Evolutionary conservation across 2,888 invertebrate genomes (phyloP).

Genomic region (Leucania comma): DNA sequence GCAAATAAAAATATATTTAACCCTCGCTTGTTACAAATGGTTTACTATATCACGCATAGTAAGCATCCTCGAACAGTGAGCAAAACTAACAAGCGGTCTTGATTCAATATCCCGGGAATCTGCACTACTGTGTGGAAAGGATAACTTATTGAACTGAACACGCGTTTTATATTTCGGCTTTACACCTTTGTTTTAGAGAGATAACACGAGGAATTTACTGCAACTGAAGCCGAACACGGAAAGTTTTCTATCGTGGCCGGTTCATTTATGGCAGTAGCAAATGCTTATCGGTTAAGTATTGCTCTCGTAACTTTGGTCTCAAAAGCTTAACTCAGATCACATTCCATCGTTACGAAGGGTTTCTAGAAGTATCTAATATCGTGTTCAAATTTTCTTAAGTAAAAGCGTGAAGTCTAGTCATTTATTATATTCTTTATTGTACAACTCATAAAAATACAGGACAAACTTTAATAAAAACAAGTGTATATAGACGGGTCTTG

Average conservation of each 20-base stretch:
- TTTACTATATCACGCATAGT: conserved; percentile 27
- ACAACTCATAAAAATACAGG: too few species aligned
- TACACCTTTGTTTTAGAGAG: conserved; percentile 44
- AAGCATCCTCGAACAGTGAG: conserved; percentile 51
- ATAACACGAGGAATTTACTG: conserved; percentile 46
- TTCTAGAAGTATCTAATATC: conserved; percentile 18
- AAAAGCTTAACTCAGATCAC: conserved; percentile 31
- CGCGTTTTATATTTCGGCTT: conserved; percentile 48
- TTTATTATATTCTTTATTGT: neutral
- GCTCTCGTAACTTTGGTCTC: conserved; percentile 28
- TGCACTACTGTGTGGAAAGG: conserved; percentile 43
- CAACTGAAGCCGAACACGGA: conserved; percentile 20
- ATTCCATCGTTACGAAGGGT: conserved; percentile 5
- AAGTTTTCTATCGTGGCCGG: conserved; percentile 12
- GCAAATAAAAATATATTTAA: conserved; percentile 36
- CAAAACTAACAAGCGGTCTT: conserved; percentile 59
- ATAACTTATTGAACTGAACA: conserved; percentile 58
- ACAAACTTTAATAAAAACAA: too few species aligned
- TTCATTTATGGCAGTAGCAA: conserved; percentile 37
- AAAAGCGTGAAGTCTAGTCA: neutral
- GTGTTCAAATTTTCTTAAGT: conserved; percentile 6
- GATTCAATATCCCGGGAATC: conserved; percentile 57
- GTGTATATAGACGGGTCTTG: too few species aligned
- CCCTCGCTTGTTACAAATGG: neutral
- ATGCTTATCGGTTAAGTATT: conserved; percentile 18